phyloP scores from a whole-genome alignment of 2,113 vertebrate species.

The Thermophis baileyi region DNA sequence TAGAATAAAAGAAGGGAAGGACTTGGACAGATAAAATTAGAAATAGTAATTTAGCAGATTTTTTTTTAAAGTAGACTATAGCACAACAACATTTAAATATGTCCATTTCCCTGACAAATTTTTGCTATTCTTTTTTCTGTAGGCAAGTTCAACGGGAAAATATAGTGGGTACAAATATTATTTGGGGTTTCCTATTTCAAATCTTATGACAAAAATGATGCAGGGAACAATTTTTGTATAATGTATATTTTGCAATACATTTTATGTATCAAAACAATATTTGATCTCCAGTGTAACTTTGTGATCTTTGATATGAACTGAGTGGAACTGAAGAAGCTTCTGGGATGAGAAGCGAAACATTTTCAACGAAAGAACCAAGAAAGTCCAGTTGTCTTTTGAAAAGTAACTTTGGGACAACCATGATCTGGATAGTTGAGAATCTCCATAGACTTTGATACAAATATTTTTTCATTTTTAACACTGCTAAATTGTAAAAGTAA shows the following conservation, averaged over 20 bases:
- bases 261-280: neutral
- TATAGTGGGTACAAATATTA: neutral
- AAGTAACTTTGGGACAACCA: neutral
- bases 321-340: neutral
- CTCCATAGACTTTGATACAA: neutral
- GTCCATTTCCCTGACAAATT: neutral
- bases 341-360: neutral
- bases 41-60: neutral
- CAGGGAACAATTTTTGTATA: neutral
- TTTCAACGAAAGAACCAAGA: neutral
- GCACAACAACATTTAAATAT: neutral
- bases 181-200: neutral
- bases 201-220: neutral
- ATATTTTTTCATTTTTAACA: neutral
- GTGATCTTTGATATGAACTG: neutral
- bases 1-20: neutral
- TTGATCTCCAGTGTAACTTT: neutral
- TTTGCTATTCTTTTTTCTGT: neutral
- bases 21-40: neutral
- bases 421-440: neutral
- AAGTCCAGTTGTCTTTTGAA: neutral
- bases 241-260: neutral
- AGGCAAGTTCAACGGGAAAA: neutral
- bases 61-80: neutral
- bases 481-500: neutral